Conservation (phyloP, 2,113 vertebrate genomes). For the Gulo gulo region DNA sequence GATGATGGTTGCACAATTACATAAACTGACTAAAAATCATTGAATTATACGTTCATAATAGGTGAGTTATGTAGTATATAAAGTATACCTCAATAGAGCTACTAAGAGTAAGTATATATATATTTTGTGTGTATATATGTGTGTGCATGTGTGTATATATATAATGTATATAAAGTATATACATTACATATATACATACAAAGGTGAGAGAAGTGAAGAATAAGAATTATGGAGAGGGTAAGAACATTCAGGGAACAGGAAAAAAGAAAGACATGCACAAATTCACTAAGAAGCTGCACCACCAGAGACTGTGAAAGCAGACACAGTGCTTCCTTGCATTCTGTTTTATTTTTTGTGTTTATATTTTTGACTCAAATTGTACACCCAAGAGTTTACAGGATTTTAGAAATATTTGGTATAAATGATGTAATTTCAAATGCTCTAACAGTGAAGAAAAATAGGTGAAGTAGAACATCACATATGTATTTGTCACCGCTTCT, state of each 20-base stretch:
- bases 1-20: not conserved
- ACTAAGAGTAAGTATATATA: not conserved
- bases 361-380: not conserved
- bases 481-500: not conserved
- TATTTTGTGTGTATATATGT: rapidly evolving
- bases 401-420: not conserved
- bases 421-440: not conserved
- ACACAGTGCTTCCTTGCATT: not conserved
- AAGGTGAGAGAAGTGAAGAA: not conserved
- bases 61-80: not conserved
- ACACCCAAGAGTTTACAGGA: not conserved
- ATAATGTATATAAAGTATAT: too few relatives aligned
- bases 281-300: not conserved
- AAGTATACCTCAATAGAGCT: not conserved
- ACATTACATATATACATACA: not conserved
- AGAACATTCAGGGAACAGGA: not conserved
- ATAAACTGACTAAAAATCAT: not conserved
- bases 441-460: not conserved
- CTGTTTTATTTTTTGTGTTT: not conserved
- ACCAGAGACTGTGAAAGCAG: not conserved
- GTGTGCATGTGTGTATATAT: too few relatives aligned
- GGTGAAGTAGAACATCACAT: too few relatives aligned
- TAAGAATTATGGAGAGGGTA: not conserved
- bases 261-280: not conserved
- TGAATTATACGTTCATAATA: not conserved